Conservation (phyloP, 2,888 invertebrate genomes). For the Hemithea aestivaria region DNA sequence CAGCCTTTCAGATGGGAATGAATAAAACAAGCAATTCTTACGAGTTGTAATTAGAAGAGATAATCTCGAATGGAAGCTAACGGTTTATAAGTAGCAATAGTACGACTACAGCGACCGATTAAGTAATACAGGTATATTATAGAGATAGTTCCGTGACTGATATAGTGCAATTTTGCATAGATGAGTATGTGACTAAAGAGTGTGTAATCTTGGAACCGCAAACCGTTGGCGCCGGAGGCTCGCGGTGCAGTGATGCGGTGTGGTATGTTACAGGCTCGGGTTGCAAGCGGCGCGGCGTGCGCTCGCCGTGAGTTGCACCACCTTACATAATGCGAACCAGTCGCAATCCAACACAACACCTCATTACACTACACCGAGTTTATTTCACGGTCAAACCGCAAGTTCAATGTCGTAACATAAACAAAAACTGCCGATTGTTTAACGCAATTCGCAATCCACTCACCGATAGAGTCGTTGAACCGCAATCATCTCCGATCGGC, state of each 20-base stretch:
- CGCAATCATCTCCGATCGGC: conserved; percentile 23
- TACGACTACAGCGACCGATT: too few species aligned
- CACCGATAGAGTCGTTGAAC: conserved; percentile 21
- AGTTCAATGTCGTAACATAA: conserved; percentile 35
- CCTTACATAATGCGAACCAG: conserved; percentile 66
- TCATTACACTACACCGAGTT: conserved; percentile 33
- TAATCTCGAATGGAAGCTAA: too few species aligned
- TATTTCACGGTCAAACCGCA: conserved; percentile 42
- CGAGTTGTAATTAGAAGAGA: too few species aligned
- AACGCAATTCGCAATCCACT: conserved; percentile 8
- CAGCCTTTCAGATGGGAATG: too few species aligned
- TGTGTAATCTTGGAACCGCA: conserved; percentile 42
- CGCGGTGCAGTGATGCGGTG: conserved; percentile 8
- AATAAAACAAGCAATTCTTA: too few species aligned
- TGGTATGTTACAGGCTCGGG: conserved; percentile 8
- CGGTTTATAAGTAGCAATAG: too few species aligned
- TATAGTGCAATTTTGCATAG: neutral
- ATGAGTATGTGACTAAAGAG: conserved; percentile 8
- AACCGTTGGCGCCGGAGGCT: conserved; percentile 42
- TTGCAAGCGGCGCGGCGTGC: conserved; percentile 27
- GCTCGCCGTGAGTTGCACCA: conserved; percentile 38
- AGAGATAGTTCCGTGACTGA: too few species aligned
- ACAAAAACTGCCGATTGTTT: conserved; percentile 24
- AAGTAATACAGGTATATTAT: too few species aligned
- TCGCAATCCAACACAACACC: conserved; percentile 32